Evolutionary conservation across 2,888 invertebrate genomes (phyloP).

Genomic region (Napeogenes inachia): DNA sequence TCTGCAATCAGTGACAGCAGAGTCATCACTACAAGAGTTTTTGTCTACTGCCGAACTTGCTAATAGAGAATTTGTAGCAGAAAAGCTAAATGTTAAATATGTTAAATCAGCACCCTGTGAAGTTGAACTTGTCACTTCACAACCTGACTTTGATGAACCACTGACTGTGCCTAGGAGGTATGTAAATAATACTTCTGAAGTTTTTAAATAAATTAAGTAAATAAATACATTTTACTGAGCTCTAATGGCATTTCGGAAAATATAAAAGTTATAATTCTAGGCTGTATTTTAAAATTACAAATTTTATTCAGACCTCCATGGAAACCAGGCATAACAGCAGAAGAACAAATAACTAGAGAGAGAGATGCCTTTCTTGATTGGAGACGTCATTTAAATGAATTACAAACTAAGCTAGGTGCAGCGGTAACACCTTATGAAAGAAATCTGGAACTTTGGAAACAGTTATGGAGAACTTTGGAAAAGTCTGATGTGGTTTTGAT

Average conservation of each 20-base stretch:
- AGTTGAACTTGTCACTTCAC: conserved; percentile 59
- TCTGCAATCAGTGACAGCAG: conserved; percentile 94
- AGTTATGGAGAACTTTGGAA: conserved; percentile 99
- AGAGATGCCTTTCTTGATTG: conserved; percentile 92
- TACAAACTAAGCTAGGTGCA: conserved; percentile 87
- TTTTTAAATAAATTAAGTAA: background rate
- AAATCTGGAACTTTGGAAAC: conserved; percentile 98
- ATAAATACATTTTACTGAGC: background rate
- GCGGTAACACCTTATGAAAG: conserved; percentile 97
- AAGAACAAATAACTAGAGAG: conserved; percentile 88
- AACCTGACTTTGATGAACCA: conserved; percentile 68
- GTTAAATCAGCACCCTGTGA: conserved; percentile 60
- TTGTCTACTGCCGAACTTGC: conserved; percentile 96
- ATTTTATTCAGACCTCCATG: conserved; percentile 83
- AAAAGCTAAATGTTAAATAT: conserved; percentile 88
- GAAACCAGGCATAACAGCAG: conserved; percentile 84
- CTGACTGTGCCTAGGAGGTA: conserved; percentile 86
- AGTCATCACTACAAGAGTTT: conserved; percentile 97
- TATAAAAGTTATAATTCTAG: no score
- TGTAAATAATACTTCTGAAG: conserved; percentile 12
- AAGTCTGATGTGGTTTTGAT: conserved; percentile 94
- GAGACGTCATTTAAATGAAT: conserved; percentile 87
- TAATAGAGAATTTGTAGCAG: conserved; percentile 94
- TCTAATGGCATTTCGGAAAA: no score
- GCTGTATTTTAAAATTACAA: no score